phyloP scores from a whole-genome alignment of 2,113 vertebrate species.

The Circaetus cinerascens region DNA sequence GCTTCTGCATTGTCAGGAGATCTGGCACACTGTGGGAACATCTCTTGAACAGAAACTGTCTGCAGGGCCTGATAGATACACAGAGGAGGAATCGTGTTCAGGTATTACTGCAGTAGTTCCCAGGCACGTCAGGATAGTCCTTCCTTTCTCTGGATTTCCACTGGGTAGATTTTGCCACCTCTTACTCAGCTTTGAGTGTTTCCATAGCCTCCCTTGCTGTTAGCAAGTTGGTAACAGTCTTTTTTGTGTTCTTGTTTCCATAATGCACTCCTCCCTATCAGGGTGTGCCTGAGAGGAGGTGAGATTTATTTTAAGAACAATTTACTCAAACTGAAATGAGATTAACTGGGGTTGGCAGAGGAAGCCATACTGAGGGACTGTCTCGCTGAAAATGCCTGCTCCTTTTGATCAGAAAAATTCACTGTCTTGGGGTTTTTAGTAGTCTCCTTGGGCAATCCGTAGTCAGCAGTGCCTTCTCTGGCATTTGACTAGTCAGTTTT shows the following conservation, averaged over 20 bases:
- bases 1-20: not conserved
- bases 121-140: not conserved
- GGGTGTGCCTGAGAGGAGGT: not conserved
- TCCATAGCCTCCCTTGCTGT: not conserved
- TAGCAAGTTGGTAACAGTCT: not conserved
- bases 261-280: not conserved
- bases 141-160: not conserved
- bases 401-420: not conserved
- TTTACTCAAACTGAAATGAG: not conserved
- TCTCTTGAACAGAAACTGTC: not conserved
- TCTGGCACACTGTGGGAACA: not conserved
- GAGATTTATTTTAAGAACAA: not conserved
- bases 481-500: not conserved
- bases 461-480: not conserved
- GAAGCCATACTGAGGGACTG: not conserved
- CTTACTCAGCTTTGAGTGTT: not conserved
- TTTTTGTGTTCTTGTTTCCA: not conserved
- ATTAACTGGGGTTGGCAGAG: not conserved
- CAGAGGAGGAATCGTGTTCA: not conserved
- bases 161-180: not conserved
- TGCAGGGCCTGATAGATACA: not conserved
- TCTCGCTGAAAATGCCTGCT: not conserved
- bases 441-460: not conserved
- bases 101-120: not conserved
- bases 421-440: not conserved